Base-by-base conservation (phyloP, 2,113 vertebrate genomes). In the Leucopsar rothschildi region DNA sequence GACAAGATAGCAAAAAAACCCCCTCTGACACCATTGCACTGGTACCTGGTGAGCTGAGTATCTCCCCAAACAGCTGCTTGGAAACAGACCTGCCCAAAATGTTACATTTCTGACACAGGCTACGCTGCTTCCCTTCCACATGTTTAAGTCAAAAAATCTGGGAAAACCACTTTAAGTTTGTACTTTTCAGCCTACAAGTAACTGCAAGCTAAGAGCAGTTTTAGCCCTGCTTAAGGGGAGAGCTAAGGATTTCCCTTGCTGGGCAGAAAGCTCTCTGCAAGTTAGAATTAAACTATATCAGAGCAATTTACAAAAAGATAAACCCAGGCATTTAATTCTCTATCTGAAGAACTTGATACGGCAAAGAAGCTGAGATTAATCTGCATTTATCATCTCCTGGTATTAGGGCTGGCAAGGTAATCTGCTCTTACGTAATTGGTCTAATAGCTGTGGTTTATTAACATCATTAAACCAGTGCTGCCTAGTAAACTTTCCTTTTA, bases 391-490 rank as follows among this genome's bases (percentile, higher is more conserved):
- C 66, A 64, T 96, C 76, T 75, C n/a, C 76, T 86, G 53, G n/a
- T 70, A 86, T 79, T 85, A 86, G 57, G 50, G 50, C 50, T 92
- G 84, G 57, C 84, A 90, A 75, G 42, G 18, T 88, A 85, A 85
- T 69, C 77, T 79, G 89, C 47, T 95, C 11, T 93, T 91, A 53
- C 31, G 64, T 93, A 94, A 93, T 88, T 91, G 83, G 78, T 86
- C 90, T 96, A 95, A 97, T 91, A 69, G 64, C 42, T 87, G 15
- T 55, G 52, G 37, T 88, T 96, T 96, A 94, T 95, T 88, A 92
- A 77, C 66, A 68, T 76, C 82, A 86, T 93, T 96, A 90, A 90
- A 83, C 86, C 88, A 70, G 42, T 29, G 75, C 71, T 83, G 68
- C 88, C 57, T 82, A 21, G 79, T 92, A 96, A 96, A 95, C 72